Evolutionary conservation across 92 coral and sea anemone genomes (phyloP).

Genomic region (Phenganax marumi): DNA sequence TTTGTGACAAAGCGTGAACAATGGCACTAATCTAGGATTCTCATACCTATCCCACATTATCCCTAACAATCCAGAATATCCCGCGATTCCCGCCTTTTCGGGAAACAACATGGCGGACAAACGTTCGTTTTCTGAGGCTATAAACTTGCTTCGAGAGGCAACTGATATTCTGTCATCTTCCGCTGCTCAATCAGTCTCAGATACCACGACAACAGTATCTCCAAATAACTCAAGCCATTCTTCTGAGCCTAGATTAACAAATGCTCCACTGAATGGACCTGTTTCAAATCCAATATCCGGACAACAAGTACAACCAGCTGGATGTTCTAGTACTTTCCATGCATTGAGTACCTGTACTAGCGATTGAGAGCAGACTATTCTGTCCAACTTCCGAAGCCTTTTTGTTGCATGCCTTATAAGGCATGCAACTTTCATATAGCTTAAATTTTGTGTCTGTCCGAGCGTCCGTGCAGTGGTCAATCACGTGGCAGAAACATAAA

Average conservation of each 20-base stretch:
- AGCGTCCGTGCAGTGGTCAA: too few relatives aligned
- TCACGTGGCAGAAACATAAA: too few relatives aligned
- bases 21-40: too few relatives aligned
- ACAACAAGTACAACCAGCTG: neutral
- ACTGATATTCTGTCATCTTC: neutral
- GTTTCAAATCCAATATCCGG: neutral
- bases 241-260: neutral
- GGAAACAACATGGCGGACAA: neutral
- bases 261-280: neutral
- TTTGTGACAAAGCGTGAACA: too few relatives aligned
- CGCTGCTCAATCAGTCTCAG: too few relatives aligned
- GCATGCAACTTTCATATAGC: too few relatives aligned
- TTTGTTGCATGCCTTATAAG: too few relatives aligned
- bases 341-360: neutral
- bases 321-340: neutral
- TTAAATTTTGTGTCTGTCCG: too few relatives aligned
- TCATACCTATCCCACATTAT: too few relatives aligned
- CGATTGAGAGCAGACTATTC: neutral
- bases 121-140: neutral
- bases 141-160: conserved; percentile 1
- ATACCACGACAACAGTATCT: too few relatives aligned
- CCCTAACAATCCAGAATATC: neutral
- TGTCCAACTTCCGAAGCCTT: conserved; percentile 14
- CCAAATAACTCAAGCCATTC: too few relatives aligned
- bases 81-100: neutral